phyloP scores from a whole-genome alignment of 2,888 invertebrate species.

The Caenorhabditis becei region DNA sequence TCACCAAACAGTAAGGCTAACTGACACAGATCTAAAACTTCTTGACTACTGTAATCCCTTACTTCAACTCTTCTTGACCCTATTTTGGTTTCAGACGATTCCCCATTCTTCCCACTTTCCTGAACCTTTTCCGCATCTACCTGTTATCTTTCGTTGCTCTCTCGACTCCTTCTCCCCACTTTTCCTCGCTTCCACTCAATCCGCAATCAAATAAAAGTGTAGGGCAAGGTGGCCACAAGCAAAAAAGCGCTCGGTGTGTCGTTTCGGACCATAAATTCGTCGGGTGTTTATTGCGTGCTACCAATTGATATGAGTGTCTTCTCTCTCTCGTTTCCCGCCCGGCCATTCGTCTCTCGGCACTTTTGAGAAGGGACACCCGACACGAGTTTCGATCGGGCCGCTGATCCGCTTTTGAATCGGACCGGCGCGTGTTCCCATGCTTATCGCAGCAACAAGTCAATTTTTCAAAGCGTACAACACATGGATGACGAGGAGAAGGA shows the following conservation, averaged over 20 bases:
- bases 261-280: constrained; percentile 62
- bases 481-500: constrained; percentile 37
- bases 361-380: constrained; percentile 23
- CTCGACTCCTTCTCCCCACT: constrained; percentile 18
- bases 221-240: constrained; percentile 43
- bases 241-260: constrained; percentile 33
- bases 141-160: neutral
- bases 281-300: constrained; percentile 52
- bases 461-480: constrained; percentile 50
- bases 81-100: too few relatives aligned
- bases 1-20: too few relatives aligned
- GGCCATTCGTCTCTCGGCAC: constrained; percentile 18
- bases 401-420: constrained; percentile 31
- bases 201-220: constrained; percentile 58
- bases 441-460: constrained; percentile 41
- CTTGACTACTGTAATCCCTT: neutral
- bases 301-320: constrained; percentile 45
- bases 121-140: neutral
- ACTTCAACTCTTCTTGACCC: neutral
- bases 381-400: too few relatives aligned
- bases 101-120: neutral
- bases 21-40: too few relatives aligned
- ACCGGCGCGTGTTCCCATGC: constrained; percentile 33
- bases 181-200: constrained; percentile 45
- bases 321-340: constrained; percentile 5